Conservation (phyloP, 2,113 vertebrate genomes). For the Ailuropoda melanoleuca region DNA sequence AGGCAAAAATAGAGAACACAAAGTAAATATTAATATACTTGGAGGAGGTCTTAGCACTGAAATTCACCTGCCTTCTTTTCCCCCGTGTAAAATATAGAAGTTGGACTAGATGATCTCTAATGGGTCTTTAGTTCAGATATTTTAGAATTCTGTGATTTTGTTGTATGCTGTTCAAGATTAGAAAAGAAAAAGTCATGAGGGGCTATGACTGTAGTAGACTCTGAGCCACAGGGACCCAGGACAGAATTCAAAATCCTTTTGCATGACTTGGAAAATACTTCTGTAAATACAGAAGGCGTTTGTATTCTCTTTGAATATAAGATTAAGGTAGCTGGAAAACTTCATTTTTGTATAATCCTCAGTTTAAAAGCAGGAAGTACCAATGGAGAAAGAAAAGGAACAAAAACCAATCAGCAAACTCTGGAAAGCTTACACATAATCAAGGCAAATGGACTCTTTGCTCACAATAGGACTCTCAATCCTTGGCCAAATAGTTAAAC, state of each 20-base stretch:
- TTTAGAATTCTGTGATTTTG: conserved; percentile 16
- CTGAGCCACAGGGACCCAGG: background rate
- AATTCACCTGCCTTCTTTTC: background rate
- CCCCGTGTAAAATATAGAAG: background rate
- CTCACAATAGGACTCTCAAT: background rate
- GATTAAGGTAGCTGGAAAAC: background rate
- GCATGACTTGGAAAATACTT: background rate
- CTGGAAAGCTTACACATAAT: background rate
- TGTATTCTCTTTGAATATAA: background rate
- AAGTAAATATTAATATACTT: background rate
- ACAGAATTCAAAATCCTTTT: background rate
- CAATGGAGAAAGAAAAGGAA: background rate
- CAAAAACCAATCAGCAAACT: background rate
- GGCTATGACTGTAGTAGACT: background rate
- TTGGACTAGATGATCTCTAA: background rate
- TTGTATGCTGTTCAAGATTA: background rate
- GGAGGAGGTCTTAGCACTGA: background rate
- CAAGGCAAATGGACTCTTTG: background rate
- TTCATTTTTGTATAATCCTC: background rate
- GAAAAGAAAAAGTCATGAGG: background rate
- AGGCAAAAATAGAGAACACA: background rate
- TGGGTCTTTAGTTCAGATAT: background rate
- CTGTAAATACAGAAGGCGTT: background rate
- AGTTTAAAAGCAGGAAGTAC: background rate
- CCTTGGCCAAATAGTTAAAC: background rate